Percentiles rank a stretch among this genome's conserved stretches.
phyloP scores from a whole-genome alignment of 2,888 invertebrate genomes.

The Lasioglossum calceatum region DNA sequence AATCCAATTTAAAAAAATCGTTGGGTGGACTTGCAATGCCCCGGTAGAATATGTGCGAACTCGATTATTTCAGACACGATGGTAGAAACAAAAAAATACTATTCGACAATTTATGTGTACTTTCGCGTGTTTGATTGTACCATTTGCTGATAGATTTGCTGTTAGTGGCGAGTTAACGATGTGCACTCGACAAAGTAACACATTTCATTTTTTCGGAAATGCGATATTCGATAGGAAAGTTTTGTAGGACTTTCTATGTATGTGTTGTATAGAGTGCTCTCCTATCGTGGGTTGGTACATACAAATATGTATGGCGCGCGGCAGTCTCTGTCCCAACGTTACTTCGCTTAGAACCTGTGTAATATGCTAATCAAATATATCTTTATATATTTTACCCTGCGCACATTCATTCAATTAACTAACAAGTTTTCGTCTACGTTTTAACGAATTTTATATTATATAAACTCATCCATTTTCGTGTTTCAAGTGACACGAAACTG shows the following conservation, averaged over 20 bases:
- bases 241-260: not conserved
- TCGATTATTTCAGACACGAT: not conserved
- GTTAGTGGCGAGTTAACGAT: not conserved
- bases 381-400: too few species aligned
- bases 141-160: not conserved
- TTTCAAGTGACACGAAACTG: not conserved
- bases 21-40: not conserved
- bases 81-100: not conserved
- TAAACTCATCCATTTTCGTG: not conserved
- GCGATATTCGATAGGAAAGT: not conserved
- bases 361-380: too few species aligned
- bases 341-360: too few species aligned
- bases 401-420: too few species aligned
- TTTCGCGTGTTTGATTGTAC: not conserved
- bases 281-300: too few species aligned
- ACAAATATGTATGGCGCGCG: too few species aligned
- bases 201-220: not conserved
- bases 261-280: too few species aligned
- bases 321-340: too few species aligned
- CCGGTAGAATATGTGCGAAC: not conserved
- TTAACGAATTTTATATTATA: not conserved
- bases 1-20: not conserved
- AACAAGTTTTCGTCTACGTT: not conserved
- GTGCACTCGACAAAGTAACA: not conserved
- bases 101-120: not conserved